Percentiles rank a stretch among this genome's conserved stretches.
Conservation (phyloP, 2,797 vertebrate genomes). For the Mormyrus proboscirostris region DNA sequence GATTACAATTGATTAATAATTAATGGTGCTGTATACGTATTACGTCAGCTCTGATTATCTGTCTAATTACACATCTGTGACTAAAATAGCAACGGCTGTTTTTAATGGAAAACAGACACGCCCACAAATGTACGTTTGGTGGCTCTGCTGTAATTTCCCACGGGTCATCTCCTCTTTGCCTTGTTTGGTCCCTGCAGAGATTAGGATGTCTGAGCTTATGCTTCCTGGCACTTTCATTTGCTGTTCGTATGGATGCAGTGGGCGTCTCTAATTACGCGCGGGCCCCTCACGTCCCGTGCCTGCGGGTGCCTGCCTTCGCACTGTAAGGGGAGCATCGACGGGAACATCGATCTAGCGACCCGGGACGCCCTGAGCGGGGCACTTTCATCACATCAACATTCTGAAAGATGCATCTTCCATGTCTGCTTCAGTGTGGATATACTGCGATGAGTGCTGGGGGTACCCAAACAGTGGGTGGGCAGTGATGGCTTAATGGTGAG, state of each 20-base stretch:
- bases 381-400: background rate
- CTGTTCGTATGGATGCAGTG: constrained; percentile 10
- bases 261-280: constrained; percentile 17
- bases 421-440: background rate
- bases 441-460: background rate
- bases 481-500: background rate
- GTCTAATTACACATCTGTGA: constrained; percentile 4
- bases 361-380: background rate
- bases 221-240: constrained; percentile 1
- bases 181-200: background rate
- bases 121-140: background rate
- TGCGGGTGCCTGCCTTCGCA: background rate
- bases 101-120: background rate
- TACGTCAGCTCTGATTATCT: background rate
- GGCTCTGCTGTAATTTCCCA: constrained; percentile 14
- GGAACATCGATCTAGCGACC: constrained; percentile 1
- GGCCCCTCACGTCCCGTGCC: background rate
- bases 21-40: background rate
- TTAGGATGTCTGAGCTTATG: constrained; percentile 1
- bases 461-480: background rate
- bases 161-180: background rate
- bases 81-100: constrained; percentile 3
- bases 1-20: constrained; percentile 31
- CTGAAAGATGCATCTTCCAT: background rate
- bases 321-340: background rate